These are phyloP conservation scores for Calcarius lapponicus DNA, from an alignment of 2,797 vertebrate genomes.

Conservation along the genomic window DNA sequence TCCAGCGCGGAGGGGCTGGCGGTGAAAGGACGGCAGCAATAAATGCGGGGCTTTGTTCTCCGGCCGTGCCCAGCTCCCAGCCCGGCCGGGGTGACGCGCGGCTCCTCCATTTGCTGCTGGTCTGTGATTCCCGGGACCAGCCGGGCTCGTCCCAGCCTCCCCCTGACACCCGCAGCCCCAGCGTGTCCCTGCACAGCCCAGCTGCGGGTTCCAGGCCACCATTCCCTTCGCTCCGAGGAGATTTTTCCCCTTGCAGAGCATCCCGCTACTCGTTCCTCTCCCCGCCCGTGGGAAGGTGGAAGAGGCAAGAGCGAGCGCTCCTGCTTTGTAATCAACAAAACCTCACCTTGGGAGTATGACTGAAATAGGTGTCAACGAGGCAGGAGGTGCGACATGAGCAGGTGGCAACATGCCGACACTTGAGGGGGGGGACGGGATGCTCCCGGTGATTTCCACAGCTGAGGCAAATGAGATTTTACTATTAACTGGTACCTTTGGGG, in stretches of 20 bases:
- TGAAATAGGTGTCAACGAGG: background rate
- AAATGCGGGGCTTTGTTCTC: constrained; percentile 31
- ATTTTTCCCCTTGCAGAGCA: background rate
- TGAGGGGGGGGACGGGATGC: background rate
- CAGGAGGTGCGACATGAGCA: background rate
- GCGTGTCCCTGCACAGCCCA: background rate
- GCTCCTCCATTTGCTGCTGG: constrained; percentile 1
- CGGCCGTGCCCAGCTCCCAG: background rate
- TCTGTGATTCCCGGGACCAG: background rate
- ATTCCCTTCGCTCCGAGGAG: background rate
- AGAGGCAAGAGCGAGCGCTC: background rate
- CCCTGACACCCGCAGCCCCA: background rate
- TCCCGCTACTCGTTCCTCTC: background rate
- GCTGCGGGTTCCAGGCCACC: background rate
- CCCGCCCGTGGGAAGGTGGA: background rate
- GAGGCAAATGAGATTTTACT: background rate
- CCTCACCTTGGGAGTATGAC: background rate
- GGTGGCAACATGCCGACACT: constrained; percentile 10
- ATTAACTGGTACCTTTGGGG: constrained; percentile 4
- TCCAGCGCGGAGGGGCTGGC: constrained; percentile 1
- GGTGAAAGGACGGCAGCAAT: constrained; percentile 3
- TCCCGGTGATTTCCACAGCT: background rate
- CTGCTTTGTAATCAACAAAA: background rate
- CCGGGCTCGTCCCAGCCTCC: background rate
- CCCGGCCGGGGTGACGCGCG: background rate